These are phyloP conservation scores for Gymnarchus niloticus DNA, from an alignment of 2,113 vertebrate genomes.

Conservation along the genomic window DNA sequence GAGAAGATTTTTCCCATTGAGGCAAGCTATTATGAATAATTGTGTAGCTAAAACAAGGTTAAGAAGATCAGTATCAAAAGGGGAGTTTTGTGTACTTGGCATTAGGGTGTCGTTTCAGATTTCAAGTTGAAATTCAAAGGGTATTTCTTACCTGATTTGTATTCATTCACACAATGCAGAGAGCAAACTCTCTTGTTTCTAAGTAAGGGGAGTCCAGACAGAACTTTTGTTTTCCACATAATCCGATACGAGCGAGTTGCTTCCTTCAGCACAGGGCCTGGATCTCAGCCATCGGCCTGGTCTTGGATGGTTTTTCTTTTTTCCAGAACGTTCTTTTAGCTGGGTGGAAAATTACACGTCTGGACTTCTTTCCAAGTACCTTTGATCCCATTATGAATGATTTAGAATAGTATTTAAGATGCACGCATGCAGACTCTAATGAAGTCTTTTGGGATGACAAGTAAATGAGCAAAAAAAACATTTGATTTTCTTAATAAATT, in stretches of 20 bases:
- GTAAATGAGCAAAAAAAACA: slow-evolving; percentile 7
- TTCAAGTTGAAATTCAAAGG: slow-evolving; percentile 63
- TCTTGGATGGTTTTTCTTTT: slow-evolving; percentile 45
- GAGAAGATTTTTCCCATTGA: slow-evolving; percentile 42
- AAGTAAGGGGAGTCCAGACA: slow-evolving; percentile 67
- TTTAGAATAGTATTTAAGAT: slow-evolving; percentile 2
- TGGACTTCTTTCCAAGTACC: slow-evolving; percentile 35
- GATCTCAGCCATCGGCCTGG: slow-evolving; percentile 53
- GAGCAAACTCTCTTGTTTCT: slow-evolving; percentile 62
- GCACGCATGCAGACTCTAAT: neutral
- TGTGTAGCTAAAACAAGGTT: slow-evolving; percentile 62
- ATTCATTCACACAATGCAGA: slow-evolving; percentile 66
- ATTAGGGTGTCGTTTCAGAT: slow-evolving; percentile 57
- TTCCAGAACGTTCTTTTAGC: slow-evolving; percentile 15
- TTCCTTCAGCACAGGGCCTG: slow-evolving; percentile 55
- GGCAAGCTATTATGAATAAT: slow-evolving; percentile 57
- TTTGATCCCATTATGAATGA: slow-evolving; percentile 32
- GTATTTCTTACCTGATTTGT: slow-evolving; percentile 71
- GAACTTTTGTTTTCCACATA: slow-evolving; percentile 63
- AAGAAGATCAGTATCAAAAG: slow-evolving; percentile 65
- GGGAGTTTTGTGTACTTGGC: slow-evolving; percentile 47
- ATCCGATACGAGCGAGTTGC: slow-evolving; percentile 59
- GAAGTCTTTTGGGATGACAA: neutral
- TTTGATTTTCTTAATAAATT: neutral
- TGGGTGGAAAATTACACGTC: slow-evolving; percentile 27